A percentile compares a stretch with the other conserved stretches of the same genome.
These are phyloP conservation scores for Rhingia rostrata DNA, from an alignment of 2,888 invertebrate species.

Conservation along the genomic window DNA sequence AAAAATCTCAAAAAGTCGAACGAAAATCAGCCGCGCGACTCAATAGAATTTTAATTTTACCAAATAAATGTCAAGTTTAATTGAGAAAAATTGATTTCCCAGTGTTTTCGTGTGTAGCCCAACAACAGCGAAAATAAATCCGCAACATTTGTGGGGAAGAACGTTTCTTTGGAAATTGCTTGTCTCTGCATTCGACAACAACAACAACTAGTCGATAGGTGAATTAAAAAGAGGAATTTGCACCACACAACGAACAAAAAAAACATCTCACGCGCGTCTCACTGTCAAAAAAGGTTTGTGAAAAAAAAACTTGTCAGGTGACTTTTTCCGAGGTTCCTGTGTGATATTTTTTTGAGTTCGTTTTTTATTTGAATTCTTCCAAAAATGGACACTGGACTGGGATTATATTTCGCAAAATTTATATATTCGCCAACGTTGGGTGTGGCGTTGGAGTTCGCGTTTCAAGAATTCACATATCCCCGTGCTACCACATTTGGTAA, in stretches of 20 bases:
- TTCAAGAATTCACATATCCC: neutral
- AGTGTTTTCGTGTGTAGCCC: neutral
- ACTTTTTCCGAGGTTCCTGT: too few species aligned
- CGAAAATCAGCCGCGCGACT: slow-evolving; percentile 37
- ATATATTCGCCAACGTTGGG: slow-evolving; percentile 23
- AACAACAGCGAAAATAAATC: slow-evolving; percentile 6
- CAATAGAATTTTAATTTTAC: neutral
- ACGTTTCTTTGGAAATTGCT: neutral
- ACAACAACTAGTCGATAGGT: slow-evolving; percentile 49
- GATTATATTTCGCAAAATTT: neutral
- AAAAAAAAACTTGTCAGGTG: slow-evolving; percentile 54
- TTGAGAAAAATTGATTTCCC: slow-evolving; percentile 2
- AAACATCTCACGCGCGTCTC: slow-evolving; percentile 59
- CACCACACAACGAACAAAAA: slow-evolving; percentile 23
- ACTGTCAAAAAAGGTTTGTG: slow-evolving; percentile 63
- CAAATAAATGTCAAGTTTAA: slow-evolving; percentile 17
- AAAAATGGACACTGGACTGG: slow-evolving; percentile 19
- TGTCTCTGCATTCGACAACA: slow-evolving; percentile 14
- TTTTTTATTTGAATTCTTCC: neutral
- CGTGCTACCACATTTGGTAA: neutral
- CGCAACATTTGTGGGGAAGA: slow-evolving; percentile 7
- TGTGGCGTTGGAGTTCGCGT: slow-evolving; percentile 28
- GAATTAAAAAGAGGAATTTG: slow-evolving; percentile 47
- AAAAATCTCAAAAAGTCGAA: slow-evolving; percentile 21
- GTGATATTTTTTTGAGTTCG: slow-evolving; percentile 11